These are phyloP conservation scores for Eulimnadia texana DNA, from an alignment of 1,140 invertebrate genomes.

Conservation along the genomic window DNA sequence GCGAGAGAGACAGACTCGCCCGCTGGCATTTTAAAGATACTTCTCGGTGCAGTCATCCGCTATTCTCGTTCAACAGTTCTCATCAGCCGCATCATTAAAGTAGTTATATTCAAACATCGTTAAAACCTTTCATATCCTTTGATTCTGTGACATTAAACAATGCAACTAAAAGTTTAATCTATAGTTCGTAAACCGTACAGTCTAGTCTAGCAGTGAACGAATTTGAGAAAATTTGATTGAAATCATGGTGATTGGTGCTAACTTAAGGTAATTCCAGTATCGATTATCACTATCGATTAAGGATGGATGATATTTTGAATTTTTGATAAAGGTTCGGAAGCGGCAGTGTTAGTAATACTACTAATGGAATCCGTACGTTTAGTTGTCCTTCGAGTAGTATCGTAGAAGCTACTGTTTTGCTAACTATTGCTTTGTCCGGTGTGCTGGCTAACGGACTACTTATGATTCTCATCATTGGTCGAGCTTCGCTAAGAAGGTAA, in stretches of 20 bases:
- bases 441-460: conserved; percentile 66
- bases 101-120: no score
- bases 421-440: conserved; percentile 58
- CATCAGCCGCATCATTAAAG: no score
- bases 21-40: no score
- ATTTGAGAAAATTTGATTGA: not conserved
- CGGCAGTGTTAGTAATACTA: conserved; percentile 36
- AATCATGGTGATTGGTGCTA: not conserved
- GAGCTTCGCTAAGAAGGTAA: conserved; percentile 54
- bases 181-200: not conserved
- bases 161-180: no score
- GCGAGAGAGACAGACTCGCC: no score
- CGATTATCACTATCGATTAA: no score
- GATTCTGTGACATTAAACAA: no score
- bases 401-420: conserved; percentile 59
- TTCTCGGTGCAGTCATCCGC: no score
- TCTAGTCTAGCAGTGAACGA: not conserved
- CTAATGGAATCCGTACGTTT: conserved; percentile 34
- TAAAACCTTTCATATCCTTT: no score
- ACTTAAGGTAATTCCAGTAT: not conserved
- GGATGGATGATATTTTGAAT: no score
- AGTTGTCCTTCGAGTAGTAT: conserved; percentile 63
- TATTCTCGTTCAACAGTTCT: no score
- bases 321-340: not conserved
- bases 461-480: conserved; percentile 60